Base-by-base conservation (phyloP, 2,113 vertebrate genomes). In the Verasper variegatus region DNA sequence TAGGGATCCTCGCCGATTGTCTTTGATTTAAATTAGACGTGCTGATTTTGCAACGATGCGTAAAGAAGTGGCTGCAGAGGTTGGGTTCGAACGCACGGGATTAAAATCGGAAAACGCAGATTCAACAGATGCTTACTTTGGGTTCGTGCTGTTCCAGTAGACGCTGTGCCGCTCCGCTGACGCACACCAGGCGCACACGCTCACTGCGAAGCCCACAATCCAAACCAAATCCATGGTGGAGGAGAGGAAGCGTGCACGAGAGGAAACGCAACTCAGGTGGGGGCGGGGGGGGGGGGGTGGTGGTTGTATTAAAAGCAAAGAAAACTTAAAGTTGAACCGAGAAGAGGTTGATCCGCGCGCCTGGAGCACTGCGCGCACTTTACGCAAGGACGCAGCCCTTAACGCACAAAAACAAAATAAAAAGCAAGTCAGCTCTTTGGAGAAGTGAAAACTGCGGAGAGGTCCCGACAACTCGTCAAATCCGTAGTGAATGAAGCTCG, bases 121-220 rank as follows among this genome's bases (percentile, higher is more conserved):
- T 15, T 10, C 21, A 42, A 9, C 37, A 52, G 51, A 78, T 51
- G 86, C 78, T 94, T 92, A 95, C 94, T 94, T 95, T 75, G 90
- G 60, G 84, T 95, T 95, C 0, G 92, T 93, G 88, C 93, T 91
- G 86, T 95, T 95, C 94, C 94, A 95, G 89, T 91, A 95, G 74
- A 95, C 91, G 68, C 89, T 93, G 92, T 95, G 94, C 14, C 94
- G 90, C 82, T 95, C 94, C 68, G 94, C 91, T 9, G 88, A 83
- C 12, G 80, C 87, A 4, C 90, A 76, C 86, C 90, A 89, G 77
- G 87, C 90, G 88, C 91, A 91, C 49, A 90, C 55, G 88, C 82
- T 91, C 82, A 77, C 83, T 18, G 86, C 61, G 64, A 90, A 84
- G 82, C 85, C 89, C 63, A 81, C 75, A 74, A 92, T 87, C 93